Percentiles rank a stretch among this genome's conserved stretches.
phyloP scores from a whole-genome alignment of 2,888 invertebrate species.

The Agrotis segetum region DNA sequence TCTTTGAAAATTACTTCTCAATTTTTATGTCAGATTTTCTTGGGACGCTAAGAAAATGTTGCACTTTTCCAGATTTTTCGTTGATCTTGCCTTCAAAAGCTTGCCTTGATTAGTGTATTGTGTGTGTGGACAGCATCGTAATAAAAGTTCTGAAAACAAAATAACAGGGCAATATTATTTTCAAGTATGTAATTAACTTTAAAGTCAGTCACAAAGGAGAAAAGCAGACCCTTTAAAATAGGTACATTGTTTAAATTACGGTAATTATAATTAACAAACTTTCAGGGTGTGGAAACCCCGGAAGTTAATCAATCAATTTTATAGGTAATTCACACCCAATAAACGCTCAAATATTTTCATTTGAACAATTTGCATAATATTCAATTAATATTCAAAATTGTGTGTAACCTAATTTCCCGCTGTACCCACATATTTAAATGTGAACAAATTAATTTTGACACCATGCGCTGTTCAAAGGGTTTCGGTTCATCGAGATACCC shows the following conservation, averaged over 20 bases:
- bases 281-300: neutral
- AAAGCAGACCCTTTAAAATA: neutral
- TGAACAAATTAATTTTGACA: slow-evolving; percentile 64
- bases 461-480: slow-evolving; percentile 51
- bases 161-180: neutral
- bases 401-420: slow-evolving; percentile 42
- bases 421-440: slow-evolving; percentile 54
- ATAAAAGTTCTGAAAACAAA: neutral
- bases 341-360: slow-evolving; percentile 33
- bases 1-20: slow-evolving; percentile 19
- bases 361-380: slow-evolving; percentile 54
- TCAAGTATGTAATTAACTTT: neutral
- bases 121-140: neutral
- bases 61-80: neutral
- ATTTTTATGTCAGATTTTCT: neutral
- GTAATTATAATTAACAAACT: neutral
- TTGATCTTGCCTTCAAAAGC: neutral
- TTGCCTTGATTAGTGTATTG: too few species aligned
- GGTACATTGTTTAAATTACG: neutral
- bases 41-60: neutral
- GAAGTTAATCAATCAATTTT: slow-evolving; percentile 29
- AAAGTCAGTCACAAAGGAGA: neutral
- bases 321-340: slow-evolving; percentile 6
- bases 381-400: slow-evolving; percentile 57
- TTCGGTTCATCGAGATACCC: slow-evolving; percentile 53